Conservation (phyloP, 2,113 vertebrate species). For the Butorides virescens region DNA sequence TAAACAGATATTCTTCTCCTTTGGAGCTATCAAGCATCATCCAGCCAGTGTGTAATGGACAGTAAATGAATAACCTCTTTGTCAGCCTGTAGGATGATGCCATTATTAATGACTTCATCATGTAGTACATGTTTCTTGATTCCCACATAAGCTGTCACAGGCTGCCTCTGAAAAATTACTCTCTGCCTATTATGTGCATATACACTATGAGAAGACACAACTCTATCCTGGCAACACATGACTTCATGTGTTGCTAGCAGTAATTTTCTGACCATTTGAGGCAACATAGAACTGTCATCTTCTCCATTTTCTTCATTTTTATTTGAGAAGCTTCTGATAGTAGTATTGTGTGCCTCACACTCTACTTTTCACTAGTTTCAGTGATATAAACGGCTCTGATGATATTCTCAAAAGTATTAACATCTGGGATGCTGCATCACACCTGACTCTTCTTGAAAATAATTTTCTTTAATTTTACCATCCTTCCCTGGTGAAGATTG, state of each 20-base stretch:
- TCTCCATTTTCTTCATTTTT: background rate
- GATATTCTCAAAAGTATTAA: background rate
- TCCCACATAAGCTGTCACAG: background rate
- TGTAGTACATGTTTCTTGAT: background rate
- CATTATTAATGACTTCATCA: background rate
- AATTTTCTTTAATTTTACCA: background rate
- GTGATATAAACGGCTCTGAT: background rate
- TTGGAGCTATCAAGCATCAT: background rate
- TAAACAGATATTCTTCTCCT: background rate
- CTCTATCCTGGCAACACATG: background rate
- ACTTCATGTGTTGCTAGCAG: background rate
- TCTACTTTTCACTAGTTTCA: background rate
- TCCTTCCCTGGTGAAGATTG: background rate
- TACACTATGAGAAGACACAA: background rate
- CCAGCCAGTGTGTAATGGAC: background rate
- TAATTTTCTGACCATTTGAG: background rate
- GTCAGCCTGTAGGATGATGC: background rate
- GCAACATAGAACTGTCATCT: background rate
- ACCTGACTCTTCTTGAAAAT: background rate
- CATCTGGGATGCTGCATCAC: background rate
- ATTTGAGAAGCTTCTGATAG: background rate
- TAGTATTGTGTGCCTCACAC: background rate
- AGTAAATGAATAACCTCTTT: conserved; percentile 9
- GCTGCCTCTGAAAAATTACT: background rate
- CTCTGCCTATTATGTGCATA: background rate